Conservation (phyloP, 1,140 invertebrate species). For the Drosophila oshimai region DNA sequence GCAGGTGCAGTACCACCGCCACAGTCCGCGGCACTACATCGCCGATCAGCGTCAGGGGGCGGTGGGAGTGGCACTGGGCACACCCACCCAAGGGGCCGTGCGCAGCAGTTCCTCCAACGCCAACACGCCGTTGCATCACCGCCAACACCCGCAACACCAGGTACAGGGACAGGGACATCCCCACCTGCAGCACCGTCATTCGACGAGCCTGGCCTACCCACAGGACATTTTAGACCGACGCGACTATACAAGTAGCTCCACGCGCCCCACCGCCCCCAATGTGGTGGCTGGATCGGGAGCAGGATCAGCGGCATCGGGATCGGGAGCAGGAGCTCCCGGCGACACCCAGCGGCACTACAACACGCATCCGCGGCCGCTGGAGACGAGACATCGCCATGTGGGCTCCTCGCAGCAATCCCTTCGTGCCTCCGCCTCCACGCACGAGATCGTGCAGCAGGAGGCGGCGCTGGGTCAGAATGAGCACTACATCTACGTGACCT, state of each 20-base stretch:
- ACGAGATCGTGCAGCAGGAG: slow-evolving; percentile 79
- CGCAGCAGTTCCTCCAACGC: slow-evolving; percentile 69
- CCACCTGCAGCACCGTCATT: slow-evolving; percentile 57
- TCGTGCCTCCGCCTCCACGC: slow-evolving; percentile 70
- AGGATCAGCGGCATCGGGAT: neutral
- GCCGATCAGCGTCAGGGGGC: slow-evolving; percentile 72
- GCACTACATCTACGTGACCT: slow-evolving; percentile 93
- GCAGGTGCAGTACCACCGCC: slow-evolving; percentile 73
- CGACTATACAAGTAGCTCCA: slow-evolving; percentile 79
- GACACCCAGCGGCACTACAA: slow-evolving; percentile 65
- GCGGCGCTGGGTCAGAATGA: slow-evolving; percentile 84
- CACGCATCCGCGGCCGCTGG: slow-evolving; percentile 73
- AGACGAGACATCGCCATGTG: slow-evolving; percentile 72
- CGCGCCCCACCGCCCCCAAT: slow-evolving; percentile 57
- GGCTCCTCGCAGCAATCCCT: slow-evolving; percentile 77
- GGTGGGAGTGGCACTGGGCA: slow-evolving; percentile 44
- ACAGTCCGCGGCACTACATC: slow-evolving; percentile 80
- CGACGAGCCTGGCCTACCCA: slow-evolving; percentile 80
- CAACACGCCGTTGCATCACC: slow-evolving; percentile 68
- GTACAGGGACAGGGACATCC: slow-evolving; percentile 31
- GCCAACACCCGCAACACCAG: slow-evolving; percentile 13
- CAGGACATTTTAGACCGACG: slow-evolving; percentile 83
- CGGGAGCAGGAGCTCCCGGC: slow-evolving; percentile 3
- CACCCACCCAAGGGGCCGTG: slow-evolving; percentile 57
- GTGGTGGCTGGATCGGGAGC: slow-evolving; percentile 35